phyloP scores from a whole-genome alignment of 2,113 vertebrate genomes.

The Cryptotis parvus region DNA sequence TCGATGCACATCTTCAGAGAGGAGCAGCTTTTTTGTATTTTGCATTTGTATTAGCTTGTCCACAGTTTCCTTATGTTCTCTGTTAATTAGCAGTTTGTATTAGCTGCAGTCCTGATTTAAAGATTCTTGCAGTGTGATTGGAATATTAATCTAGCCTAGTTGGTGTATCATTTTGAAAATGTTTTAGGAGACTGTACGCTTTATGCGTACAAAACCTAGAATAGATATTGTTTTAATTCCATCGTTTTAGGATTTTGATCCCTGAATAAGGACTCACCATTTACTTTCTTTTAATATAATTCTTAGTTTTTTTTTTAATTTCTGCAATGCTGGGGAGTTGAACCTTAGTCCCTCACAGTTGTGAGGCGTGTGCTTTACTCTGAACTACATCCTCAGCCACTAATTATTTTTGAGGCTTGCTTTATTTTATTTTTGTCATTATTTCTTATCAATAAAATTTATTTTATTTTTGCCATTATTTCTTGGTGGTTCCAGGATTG shows the following conservation, averaged over 20 bases:
- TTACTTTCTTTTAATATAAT: not conserved
- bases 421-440: too few species aligned
- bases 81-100: constrained; percentile 49
- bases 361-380: too few species aligned
- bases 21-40: constrained; percentile 44
- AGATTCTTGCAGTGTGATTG: not conserved
- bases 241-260: constrained; percentile 38
- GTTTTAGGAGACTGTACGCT: not conserved
- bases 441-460: too few species aligned
- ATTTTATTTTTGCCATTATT: too few species aligned
- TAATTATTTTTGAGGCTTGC: too few species aligned
- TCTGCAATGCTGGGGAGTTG: too few species aligned
- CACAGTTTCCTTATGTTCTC: constrained; percentile 64
- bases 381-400: too few species aligned
- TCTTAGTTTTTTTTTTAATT: too few species aligned
- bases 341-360: too few species aligned
- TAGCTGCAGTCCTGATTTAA: constrained; percentile 50
- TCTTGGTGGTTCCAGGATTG: too few species aligned
- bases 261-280: not conserved
- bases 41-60: constrained; percentile 54
- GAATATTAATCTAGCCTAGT: constrained; percentile 15
- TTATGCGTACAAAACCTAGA: constrained; percentile 27
- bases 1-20: constrained; percentile 29
- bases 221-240: constrained; percentile 45
- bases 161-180: constrained; percentile 51